phyloP scores from a whole-genome alignment of 2,113 vertebrate species.

The Pluvialis apricaria region DNA sequence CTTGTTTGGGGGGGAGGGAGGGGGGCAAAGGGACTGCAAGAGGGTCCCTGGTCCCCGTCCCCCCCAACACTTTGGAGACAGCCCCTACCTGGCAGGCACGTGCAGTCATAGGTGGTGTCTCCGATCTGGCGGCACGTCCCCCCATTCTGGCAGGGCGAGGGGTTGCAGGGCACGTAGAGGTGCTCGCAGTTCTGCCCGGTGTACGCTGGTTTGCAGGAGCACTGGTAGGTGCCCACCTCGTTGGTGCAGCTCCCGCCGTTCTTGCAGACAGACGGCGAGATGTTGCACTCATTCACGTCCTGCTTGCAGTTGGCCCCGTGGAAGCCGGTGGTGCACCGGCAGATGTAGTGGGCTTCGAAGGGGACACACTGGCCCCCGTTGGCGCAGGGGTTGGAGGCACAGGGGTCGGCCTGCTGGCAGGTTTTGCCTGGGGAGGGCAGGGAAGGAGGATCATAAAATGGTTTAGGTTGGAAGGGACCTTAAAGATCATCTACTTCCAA shows the following conservation, averaged over 20 bases:
- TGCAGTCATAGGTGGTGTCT: constrained; percentile 90
- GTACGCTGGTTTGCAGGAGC: constrained; percentile 81
- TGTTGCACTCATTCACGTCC: constrained; percentile 89
- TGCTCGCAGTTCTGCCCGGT: constrained; percentile 86
- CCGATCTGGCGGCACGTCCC: constrained; percentile 93
- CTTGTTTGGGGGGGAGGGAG: rapidly evolving
- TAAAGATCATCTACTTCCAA: too few species aligned
- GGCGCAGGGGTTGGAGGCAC: constrained; percentile 93
- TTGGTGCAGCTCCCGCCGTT: constrained; percentile 86
- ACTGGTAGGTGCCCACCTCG: constrained; percentile 85
- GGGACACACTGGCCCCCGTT: constrained; percentile 86
- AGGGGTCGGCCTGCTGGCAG: constrained; percentile 91
- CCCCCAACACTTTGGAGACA: background rate
- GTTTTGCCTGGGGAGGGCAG: constrained; percentile 75
- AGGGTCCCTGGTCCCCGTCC: rapidly evolving
- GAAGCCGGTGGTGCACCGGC: constrained; percentile 83
- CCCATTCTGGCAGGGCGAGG: constrained; percentile 92
- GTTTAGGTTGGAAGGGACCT: too few species aligned
- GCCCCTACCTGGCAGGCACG: constrained; percentile 90
- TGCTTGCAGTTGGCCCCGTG: constrained; percentile 89
- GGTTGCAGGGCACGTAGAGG: constrained; percentile 91
- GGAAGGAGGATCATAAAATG: background rate
- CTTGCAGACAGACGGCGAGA: constrained; percentile 72
- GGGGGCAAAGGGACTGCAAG: rapidly evolving
- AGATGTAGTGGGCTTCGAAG: constrained; percentile 83